A percentile compares a stretch with the other conserved stretches of the same genome.
Conservation (phyloP, 1,140 invertebrate genomes). For the Drosophila sulfurigaster region DNA sequence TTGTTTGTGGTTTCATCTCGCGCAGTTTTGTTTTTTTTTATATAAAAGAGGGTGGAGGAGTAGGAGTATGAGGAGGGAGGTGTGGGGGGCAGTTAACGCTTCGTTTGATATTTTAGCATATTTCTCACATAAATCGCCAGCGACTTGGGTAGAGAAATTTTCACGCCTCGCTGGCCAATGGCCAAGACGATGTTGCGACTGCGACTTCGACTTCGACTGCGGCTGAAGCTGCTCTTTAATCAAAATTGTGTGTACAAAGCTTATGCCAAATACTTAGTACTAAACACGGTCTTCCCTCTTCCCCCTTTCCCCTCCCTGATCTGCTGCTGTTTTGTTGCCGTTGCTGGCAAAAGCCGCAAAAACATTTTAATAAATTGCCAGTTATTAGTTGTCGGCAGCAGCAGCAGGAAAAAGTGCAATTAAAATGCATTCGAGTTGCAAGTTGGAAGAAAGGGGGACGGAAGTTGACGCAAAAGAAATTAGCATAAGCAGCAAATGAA, state of each 20-base stretch:
- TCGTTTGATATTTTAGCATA: constrained; percentile 78
- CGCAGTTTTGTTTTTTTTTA: constrained; percentile 24
- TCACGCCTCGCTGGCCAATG: constrained; percentile 70
- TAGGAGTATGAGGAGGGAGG: no score
- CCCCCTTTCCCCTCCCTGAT: not conserved
- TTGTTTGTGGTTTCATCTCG: constrained; percentile 26
- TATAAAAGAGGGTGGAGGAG: not conserved
- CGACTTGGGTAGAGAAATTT: constrained; percentile 78
- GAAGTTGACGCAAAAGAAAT: constrained; percentile 69
- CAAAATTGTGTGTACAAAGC: constrained; percentile 51
- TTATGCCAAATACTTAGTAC: constrained; percentile 53
- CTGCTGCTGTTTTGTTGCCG: not conserved
- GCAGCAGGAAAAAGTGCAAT: constrained; percentile 78
- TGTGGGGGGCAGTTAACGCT: constrained; percentile 45
- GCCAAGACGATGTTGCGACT: constrained; percentile 33
- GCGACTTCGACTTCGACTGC: not conserved
- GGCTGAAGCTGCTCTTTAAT: constrained; percentile 44
- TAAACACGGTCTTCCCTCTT: constrained; percentile 16
- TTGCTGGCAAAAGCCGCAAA: constrained; percentile 58
- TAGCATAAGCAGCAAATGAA: constrained; percentile 65
- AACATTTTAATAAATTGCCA: constrained; percentile 81
- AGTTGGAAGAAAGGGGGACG: constrained; percentile 19
- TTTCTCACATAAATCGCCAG: constrained; percentile 79
- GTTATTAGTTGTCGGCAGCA: constrained; percentile 73
- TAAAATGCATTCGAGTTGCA: constrained; percentile 66